Evolutionary conservation across 2,797 vertebrate species (phyloP).

Genomic region (Botia almorhae): DNA sequence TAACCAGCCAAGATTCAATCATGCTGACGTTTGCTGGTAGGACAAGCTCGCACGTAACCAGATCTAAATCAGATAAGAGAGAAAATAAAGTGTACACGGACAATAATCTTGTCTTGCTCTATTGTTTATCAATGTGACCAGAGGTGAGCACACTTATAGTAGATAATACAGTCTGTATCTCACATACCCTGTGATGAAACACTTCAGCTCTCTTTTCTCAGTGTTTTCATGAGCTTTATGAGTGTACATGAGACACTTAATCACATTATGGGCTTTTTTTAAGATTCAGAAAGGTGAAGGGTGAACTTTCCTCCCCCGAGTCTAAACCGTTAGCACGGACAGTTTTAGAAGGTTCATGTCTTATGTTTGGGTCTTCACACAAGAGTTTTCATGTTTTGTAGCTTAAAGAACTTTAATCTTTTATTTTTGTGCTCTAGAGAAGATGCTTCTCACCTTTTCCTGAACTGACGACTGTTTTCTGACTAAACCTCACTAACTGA

Average conservation of each 20-base stretch:
- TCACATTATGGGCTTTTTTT: not conserved
- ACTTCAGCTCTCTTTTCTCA: not conserved
- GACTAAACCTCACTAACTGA: not conserved
- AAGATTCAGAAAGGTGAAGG: not conserved
- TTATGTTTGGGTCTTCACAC: not conserved
- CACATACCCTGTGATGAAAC: not conserved
- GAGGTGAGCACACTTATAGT: not conserved
- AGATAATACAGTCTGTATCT: not conserved
- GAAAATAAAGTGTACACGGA: not conserved
- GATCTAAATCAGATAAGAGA: conserved; percentile 4
- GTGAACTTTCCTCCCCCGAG: not conserved
- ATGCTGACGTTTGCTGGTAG: conserved; percentile 7
- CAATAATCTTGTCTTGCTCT: not conserved
- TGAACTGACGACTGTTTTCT: not conserved
- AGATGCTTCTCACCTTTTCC: not conserved
- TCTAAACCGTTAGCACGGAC: conserved; percentile 1
- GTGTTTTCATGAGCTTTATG: not conserved
- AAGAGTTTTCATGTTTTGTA: not conserved
- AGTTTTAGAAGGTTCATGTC: not conserved
- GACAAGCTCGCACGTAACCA: conserved; percentile 37
- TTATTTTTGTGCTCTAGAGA: not conserved
- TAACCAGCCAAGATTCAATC: not conserved
- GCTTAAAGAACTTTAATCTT: not conserved
- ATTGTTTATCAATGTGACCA: not conserved
- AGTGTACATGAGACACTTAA: not conserved